Percentiles rank a stretch among this genome's conserved stretches.
These are phyloP conservation scores for Haliclystus octoradiatus DNA, from an alignment of 30 jellyfish, hydroid and myxozoan species.

Conservation along the genomic window DNA sequence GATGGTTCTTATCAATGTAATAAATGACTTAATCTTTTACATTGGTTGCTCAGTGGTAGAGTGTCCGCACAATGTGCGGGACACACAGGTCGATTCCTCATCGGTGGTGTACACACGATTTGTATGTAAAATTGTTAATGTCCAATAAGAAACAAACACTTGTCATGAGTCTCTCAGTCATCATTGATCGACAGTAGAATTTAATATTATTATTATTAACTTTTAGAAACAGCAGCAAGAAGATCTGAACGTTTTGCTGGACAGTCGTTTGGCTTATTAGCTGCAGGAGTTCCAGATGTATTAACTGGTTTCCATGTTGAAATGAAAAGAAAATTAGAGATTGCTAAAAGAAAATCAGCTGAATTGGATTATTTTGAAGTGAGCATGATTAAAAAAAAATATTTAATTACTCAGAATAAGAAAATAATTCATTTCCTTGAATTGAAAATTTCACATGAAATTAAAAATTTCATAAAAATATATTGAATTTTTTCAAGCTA, in stretches of 20 bases:
- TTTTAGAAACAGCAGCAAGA: constrained; percentile 51
- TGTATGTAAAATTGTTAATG: too few species aligned
- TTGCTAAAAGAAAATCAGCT: constrained; percentile 19
- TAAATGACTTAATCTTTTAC: too few species aligned
- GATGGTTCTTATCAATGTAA: too few species aligned
- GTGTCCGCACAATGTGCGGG: too few species aligned
- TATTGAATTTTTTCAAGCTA: background rate
- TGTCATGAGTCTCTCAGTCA: too few species aligned
- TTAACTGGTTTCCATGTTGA: constrained; percentile 36
- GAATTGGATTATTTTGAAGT: constrained; percentile 51
- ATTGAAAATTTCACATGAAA: background rate
- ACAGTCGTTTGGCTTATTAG: constrained; percentile 80
- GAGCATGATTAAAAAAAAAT: background rate
- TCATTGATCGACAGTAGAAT: too few species aligned
- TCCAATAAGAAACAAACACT: too few species aligned
- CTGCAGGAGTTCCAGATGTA: constrained; percentile 78
- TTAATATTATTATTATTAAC: too few species aligned
- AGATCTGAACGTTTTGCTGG: constrained; percentile 74
- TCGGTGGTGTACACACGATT: too few species aligned
- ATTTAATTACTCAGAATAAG: background rate
- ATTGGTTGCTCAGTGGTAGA: too few species aligned
- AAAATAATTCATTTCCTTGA: background rate
- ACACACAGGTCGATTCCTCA: too few species aligned
- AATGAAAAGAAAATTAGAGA: constrained; percentile 10
- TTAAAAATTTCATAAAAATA: background rate